A percentile compares a stretch with the other conserved stretches of the same genome.
These are phyloP conservation scores for Sipunculus nudus DNA, from an alignment of 2,888 invertebrate genomes.

Conservation along the genomic window DNA sequence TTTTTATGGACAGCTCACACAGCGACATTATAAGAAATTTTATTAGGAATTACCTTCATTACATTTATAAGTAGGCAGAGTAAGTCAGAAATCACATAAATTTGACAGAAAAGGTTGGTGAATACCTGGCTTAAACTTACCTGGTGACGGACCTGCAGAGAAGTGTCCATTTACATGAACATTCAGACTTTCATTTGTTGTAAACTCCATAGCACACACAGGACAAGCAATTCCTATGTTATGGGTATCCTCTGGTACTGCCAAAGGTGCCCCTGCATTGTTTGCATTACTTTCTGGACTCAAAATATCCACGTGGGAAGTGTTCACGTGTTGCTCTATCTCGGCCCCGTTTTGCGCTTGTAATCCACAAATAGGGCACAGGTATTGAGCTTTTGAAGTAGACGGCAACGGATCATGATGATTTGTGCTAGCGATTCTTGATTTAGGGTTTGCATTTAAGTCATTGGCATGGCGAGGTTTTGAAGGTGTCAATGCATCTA, in stretches of 20 bases:
- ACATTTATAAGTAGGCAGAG: too few species aligned
- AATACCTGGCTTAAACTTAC: too few species aligned
- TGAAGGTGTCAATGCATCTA: neutral
- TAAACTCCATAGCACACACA: constrained; percentile 62
- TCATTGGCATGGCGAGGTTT: neutral
- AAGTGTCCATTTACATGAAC: constrained; percentile 87
- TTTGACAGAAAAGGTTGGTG: too few species aligned
- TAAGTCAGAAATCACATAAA: too few species aligned
- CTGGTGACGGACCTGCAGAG: constrained; percentile 55
- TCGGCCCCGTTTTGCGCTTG: constrained; percentile 78
- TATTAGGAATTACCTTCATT: too few species aligned
- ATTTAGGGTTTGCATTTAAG: neutral
- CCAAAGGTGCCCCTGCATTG: too few species aligned
- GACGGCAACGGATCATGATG: too few species aligned
- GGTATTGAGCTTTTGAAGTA: neutral
- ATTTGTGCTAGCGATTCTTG: too few species aligned
- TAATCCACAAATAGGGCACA: constrained; percentile 84
- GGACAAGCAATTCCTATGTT: too few species aligned
- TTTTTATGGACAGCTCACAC: too few species aligned
- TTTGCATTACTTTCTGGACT: constrained; percentile 77
- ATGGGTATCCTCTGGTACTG: too few species aligned
- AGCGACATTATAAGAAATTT: too few species aligned
- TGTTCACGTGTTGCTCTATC: constrained; percentile 81
- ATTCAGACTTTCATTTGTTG: constrained; percentile 71
- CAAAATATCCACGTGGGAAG: constrained; percentile 83